Evolutionary conservation across 2,888 invertebrate species (phyloP).

Genomic region (Lepidocyrtinus sp.): DNA sequence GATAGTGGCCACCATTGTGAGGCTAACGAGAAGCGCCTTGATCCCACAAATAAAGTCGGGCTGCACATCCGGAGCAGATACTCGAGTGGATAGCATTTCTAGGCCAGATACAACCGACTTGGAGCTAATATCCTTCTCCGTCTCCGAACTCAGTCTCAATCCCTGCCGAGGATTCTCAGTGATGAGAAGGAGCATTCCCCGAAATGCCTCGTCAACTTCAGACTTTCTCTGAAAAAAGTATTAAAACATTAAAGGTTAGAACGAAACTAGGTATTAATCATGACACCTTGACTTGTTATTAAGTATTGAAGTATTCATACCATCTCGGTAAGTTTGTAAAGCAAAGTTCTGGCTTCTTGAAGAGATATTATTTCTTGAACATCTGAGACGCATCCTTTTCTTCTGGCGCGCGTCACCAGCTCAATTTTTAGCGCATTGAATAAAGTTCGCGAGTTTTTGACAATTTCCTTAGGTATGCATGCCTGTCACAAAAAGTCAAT

Average conservation of each 20-base stretch:
- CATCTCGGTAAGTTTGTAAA: constrained; percentile 54
- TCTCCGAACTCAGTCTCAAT: constrained; percentile 25
- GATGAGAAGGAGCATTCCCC: constrained; percentile 62
- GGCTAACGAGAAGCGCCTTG: not conserved
- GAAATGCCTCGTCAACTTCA: constrained; percentile 64
- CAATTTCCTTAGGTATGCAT: constrained; percentile 59
- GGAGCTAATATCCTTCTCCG: constrained; percentile 26
- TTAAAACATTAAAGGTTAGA: not conserved
- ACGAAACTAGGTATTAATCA: not conserved
- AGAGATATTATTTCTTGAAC: constrained; percentile 54
- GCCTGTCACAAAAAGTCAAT: constrained; percentile 36
- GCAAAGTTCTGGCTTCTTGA: constrained; percentile 57
- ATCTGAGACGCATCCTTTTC: constrained; percentile 50
- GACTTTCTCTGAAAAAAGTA: constrained; percentile 57
- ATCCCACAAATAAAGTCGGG: constrained; percentile 47
- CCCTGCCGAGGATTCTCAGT: constrained; percentile 66
- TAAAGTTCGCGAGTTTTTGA: constrained; percentile 60
- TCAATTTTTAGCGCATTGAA: constrained; percentile 61
- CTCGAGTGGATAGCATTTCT: constrained; percentile 23
- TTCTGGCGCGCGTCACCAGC: constrained; percentile 56
- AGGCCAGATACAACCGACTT: constrained; percentile 25
- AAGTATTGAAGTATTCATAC: not conserved
- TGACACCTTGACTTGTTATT: no score
- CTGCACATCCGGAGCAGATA: constrained; percentile 39
- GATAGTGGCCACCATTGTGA: not conserved